Conservation (phyloP, 2,888 invertebrate species). For the Sepioteuthis lessoniana region DNA sequence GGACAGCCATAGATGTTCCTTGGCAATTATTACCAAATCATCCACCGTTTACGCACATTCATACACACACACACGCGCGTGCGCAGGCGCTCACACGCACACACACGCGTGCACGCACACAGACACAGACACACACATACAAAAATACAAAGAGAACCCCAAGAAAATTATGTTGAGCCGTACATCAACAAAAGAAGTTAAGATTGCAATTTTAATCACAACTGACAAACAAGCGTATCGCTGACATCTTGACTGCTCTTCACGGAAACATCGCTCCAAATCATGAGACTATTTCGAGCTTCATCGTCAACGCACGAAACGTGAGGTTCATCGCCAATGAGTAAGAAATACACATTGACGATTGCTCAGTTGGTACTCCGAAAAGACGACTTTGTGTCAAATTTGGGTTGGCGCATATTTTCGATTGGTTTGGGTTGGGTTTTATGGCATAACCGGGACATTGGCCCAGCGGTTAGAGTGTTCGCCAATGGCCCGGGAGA, state of each 20-base stretch:
- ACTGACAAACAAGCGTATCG: background rate
- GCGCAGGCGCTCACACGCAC: too few species aligned
- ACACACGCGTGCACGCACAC: too few species aligned
- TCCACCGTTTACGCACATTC: too few species aligned
- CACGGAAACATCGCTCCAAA: background rate
- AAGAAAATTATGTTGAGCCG: background rate
- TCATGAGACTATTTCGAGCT: background rate
- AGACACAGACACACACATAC: too few species aligned
- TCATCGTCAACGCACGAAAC: background rate
- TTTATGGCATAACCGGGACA: too few species aligned
- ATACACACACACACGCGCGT: too few species aligned
- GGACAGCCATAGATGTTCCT: background rate
- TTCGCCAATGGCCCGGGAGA: too few species aligned
- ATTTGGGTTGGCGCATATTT: too few species aligned
- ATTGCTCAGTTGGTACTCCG: background rate
- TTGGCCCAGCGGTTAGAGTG: too few species aligned
- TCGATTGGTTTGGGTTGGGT: too few species aligned
- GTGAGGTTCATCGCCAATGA: background rate
- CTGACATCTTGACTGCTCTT: background rate
- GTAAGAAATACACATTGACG: too few species aligned
- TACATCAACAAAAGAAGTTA: background rate
- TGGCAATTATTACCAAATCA: conserved; percentile 24
- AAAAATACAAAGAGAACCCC: background rate
- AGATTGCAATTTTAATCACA: background rate
- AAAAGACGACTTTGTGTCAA: background rate